Evolutionary conservation across 2,797 vertebrate genomes (phyloP).

Genomic region (Acridotheres tristis): DNA sequence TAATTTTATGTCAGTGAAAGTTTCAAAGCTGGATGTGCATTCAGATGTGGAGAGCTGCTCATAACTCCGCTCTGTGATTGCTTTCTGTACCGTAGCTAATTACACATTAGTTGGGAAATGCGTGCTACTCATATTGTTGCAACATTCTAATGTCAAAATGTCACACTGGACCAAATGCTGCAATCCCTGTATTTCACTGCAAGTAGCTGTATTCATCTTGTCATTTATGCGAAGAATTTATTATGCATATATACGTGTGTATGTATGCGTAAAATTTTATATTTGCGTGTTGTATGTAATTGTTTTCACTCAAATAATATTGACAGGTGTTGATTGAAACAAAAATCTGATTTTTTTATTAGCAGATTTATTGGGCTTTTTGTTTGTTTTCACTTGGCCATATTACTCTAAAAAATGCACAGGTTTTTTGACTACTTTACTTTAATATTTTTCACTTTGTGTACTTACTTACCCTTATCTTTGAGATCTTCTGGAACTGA

Average conservation of each 20-base stretch:
- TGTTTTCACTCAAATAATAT: neutral
- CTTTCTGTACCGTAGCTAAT: neutral
- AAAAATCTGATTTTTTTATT: neutral
- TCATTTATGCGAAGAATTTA: neutral
- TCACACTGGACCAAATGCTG: neutral
- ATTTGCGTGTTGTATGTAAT: neutral
- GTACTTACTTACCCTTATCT: neutral
- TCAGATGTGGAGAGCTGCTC: neutral
- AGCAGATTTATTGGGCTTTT: neutral
- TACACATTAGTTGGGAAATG: neutral
- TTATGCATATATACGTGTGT: accelerated
- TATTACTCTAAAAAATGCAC: neutral
- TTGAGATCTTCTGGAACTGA: neutral
- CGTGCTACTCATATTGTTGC: neutral
- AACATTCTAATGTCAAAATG: neutral
- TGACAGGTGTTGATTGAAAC: neutral
- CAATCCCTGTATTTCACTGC: neutral
- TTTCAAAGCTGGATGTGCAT: neutral
- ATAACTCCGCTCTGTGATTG: neutral
- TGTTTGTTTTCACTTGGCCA: neutral
- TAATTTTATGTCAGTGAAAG: neutral
- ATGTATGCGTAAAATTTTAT: neutral
- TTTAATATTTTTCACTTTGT: neutral
- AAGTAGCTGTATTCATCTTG: neutral
- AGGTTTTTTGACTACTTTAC: neutral